Base-by-base conservation (phyloP, 2,888 invertebrate genomes). In the Coleophora deauratella region DNA sequence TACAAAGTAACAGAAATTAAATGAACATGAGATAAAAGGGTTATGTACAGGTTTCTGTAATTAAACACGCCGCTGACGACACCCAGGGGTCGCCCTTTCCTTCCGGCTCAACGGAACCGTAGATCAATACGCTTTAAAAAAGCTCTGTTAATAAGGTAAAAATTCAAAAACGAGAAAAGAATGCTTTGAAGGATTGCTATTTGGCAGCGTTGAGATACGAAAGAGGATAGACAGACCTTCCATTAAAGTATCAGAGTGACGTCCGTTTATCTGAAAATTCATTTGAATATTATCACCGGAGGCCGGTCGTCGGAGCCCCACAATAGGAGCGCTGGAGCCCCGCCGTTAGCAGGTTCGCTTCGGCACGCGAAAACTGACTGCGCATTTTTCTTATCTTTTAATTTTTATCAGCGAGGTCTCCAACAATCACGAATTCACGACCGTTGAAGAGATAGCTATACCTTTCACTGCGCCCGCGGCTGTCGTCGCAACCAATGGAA, bases 21-120 rank as follows among this genome's bases (percentile, higher is more conserved):
- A 56, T 57, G 55, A 55, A 57, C 49, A 55, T 46, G 50, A 48
- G 62, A 57, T 70, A 68, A 68, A 73, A 71, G 67, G 71, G 66
- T 64, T 72, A 64, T 64, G 63, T 64, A 62, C 57, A 60, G 63
- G 59, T 64, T 62, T 55, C 55, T 57, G 64, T 67, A 71, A 74
- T 74, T 72, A 73, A 73, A 65, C 68, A 71, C 67, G 64, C 59
- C 58, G 57, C 59, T 57, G 63, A 63, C 63, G 54, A 57, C 15
- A 59, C 61, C 57, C 65, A 6, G 21, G 21, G 21, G 21, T 21
- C 6, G 21, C 21, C 60, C 67, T 65, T 69, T 63, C 67, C 66
- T 69, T 67, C 57, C 59, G 60, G 69, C 69, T 66, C 56, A 57
- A 57, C 56, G 59, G 55, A 54, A 52, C 58, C 53, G 54, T 49